phyloP scores from a whole-genome alignment of 2,888 invertebrate genomes.

The Prosopocoilus inquinatus region DNA sequence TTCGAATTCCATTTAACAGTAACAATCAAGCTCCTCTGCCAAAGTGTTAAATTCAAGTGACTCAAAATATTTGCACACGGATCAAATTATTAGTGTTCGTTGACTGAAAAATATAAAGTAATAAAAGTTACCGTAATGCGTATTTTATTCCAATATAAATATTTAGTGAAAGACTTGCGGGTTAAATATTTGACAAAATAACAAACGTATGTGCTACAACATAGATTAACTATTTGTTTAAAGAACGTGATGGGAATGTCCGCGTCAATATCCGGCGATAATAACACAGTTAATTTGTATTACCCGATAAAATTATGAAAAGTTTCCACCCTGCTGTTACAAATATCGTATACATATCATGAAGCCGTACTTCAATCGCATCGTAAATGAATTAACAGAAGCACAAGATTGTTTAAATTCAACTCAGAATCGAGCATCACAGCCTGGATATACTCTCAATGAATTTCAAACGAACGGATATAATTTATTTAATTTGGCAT shows the following conservation, averaged over 20 bases:
- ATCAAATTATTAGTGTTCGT: background rate
- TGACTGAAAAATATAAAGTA: constrained; percentile 2
- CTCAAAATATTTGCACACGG: constrained; percentile 1
- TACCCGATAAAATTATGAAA: background rate
- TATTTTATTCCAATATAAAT: constrained; percentile 6
- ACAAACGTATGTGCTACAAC: background rate
- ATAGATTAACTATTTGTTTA: background rate
- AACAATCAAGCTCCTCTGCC: background rate
- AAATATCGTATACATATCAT: constrained; percentile 34
- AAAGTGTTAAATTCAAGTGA: background rate
- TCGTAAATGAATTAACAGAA: constrained; percentile 25
- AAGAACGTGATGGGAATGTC: constrained; percentile 4
- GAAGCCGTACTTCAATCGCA: constrained; percentile 39
- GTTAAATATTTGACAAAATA: constrained; percentile 11
- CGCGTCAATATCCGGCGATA: background rate
- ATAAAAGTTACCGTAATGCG: background rate
- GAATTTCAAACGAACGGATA: constrained; percentile 8
- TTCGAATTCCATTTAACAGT: background rate
- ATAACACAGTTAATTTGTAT: constrained; percentile 1
- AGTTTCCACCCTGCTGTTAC: constrained; percentile 14
- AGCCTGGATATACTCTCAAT: background rate
- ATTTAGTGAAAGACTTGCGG: constrained; percentile 7
- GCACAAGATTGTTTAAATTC: constrained; percentile 12
- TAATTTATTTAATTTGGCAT: constrained; percentile 1
- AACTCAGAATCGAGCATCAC: background rate